Percentiles rank a stretch among this genome's conserved stretches.
phyloP scores from a whole-genome alignment of 2,113 vertebrate genomes.

The Tor tambroides region DNA sequence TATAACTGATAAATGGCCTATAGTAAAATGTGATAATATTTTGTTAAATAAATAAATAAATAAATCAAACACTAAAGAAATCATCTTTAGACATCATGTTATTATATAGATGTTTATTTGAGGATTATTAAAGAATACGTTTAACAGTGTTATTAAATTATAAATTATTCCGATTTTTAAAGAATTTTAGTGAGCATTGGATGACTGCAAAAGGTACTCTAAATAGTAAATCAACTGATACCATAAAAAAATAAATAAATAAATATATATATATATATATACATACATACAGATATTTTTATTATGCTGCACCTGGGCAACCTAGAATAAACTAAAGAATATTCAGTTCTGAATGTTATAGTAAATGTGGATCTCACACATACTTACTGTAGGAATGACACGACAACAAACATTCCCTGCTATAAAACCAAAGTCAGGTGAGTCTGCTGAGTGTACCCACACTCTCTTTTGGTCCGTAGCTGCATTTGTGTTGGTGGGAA shows the following conservation, averaged over 20 bases:
- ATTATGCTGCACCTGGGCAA: neutral
- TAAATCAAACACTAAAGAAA: too few relatives aligned
- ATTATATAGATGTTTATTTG: neutral
- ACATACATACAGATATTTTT: too few relatives aligned
- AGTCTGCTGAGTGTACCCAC: constrained; percentile 64
- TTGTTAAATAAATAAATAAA: neutral
- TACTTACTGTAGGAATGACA: constrained; percentile 66
- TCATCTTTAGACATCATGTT: neutral
- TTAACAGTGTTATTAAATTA: neutral
- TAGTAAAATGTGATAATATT: neutral
- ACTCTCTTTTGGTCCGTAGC: constrained; percentile 7
- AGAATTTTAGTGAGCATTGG: neutral
- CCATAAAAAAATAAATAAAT: neutral
- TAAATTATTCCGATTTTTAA: neutral
- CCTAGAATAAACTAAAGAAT: neutral
- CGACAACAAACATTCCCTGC: constrained; percentile 57
- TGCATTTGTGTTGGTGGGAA: constrained; percentile 32
- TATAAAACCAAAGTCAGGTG: constrained; percentile 69
- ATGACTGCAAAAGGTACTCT: neutral
- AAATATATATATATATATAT: too few relatives aligned
- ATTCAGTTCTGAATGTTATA: constrained; percentile 3
- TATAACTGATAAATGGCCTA: neutral
- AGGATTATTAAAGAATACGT: neutral
- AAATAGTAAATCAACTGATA: neutral
- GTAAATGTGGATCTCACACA: constrained; percentile 68